Conservation (phyloP, 2,113 vertebrate species). For the Archilochus colubris region DNA sequence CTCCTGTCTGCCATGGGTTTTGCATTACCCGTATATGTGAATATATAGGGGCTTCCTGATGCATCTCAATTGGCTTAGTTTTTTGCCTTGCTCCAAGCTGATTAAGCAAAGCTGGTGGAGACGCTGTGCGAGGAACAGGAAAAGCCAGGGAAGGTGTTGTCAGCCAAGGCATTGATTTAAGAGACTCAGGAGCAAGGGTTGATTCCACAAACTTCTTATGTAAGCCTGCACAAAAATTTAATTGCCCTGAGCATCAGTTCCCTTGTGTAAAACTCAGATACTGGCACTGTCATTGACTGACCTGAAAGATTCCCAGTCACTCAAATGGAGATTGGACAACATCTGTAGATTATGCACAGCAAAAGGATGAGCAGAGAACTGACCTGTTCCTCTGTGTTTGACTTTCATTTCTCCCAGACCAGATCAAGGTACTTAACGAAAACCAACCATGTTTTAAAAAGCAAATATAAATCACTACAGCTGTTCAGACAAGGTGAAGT, state of each 20-base stretch:
- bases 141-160: neutral
- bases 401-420: neutral
- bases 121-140: neutral
- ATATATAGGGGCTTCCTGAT: neutral
- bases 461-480: neutral
- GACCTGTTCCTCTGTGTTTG: neutral
- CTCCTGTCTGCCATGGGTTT: neutral
- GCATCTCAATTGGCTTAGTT: neutral
- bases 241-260: neutral
- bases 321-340: neutral
- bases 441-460: neutral
- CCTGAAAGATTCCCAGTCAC: neutral
- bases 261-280: neutral
- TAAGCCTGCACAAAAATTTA: neutral
- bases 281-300: neutral
- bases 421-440: neutral
- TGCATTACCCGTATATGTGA: neutral
- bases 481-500: neutral
- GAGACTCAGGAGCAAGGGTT: neutral
- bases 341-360: neutral
- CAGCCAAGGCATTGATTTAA: neutral
- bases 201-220: neutral
- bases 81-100: neutral
- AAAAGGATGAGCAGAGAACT: neutral
- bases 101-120: neutral